Base-by-base conservation (phyloP, 2,113 vertebrate genomes). In the Sturnira hondurensis region DNA sequence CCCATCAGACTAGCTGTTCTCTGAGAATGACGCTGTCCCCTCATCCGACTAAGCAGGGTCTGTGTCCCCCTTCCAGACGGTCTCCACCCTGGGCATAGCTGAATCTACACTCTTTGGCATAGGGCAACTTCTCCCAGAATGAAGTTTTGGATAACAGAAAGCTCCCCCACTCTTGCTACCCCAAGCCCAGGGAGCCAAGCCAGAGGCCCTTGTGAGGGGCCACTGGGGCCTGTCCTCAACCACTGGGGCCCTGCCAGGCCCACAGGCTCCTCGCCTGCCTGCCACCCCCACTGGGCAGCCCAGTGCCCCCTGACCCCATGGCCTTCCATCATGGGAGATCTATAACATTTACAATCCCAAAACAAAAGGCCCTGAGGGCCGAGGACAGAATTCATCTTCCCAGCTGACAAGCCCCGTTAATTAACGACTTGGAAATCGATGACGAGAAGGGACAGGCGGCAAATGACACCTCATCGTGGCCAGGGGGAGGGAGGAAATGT, bases 391-490 rank as follows among this genome's bases (percentile, higher is more conserved):
- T 99, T 98, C 98, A 98, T 99, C 98, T 99, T 98, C 98, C 96
- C 96, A 97, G 95, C 98, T 98, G 98, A 98, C 98, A 98, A 98
- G 98, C 96, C 98, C 97, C 98, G 98, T 98, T 99, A 99, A 99
- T 99, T 98, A 99, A 99, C 97, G 98, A 98, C 98, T 98, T 98
- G 98, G 98, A 99, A 99, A 99, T 98, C 98, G 98, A 99, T 99
- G 98, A 98, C 98, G 50, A 98, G 94, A 97, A 98, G 98, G 98
- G 98, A 98, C 98, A 99, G 98, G 97, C 98, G 90, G 98, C 98
- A 99, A 99, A 98, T 98, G 98, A 99, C 98, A 98, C 98, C 98
- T 98, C 97, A 97, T 97, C 12, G 26, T 97, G 91, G 98, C 93
- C 94, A 96, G 89, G 94, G 94, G 82, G 93, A 95, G 80, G 70